These are phyloP conservation scores for Leptopilina syphax DNA, from an alignment of 2,888 invertebrate species.

Conservation along the genomic window DNA sequence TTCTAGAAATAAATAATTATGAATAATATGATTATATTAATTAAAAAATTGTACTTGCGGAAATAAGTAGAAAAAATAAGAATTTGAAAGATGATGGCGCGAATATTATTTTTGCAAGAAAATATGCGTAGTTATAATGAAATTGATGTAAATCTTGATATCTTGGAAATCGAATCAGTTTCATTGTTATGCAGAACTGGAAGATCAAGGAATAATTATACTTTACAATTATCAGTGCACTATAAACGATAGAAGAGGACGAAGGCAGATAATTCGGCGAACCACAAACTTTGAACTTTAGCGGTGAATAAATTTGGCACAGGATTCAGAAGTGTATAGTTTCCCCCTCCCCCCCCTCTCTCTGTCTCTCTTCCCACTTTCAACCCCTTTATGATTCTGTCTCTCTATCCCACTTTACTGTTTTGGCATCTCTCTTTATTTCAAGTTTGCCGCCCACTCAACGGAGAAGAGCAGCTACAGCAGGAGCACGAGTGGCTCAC, in stretches of 20 bases:
- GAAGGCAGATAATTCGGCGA: constrained; percentile 26
- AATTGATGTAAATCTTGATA: constrained; percentile 4
- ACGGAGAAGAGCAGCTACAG: constrained; percentile 37
- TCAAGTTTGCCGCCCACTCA: constrained; percentile 60
- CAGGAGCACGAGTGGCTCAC: constrained; percentile 49
- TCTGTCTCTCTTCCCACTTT: not conserved
- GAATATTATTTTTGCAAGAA: no score
- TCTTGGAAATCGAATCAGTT: constrained; percentile 15
- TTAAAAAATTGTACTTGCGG: no score
- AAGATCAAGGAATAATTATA: constrained; percentile 27
- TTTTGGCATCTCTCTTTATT: constrained; percentile 57
- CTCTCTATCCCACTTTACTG: not conserved
- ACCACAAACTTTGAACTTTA: constrained; percentile 42
- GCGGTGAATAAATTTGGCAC: constrained; percentile 63
- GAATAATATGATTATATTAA: no score
- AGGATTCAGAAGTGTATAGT: constrained; percentile 24
- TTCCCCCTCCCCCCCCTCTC: constrained; percentile 1
- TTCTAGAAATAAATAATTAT: no score
- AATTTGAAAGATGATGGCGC: no score
- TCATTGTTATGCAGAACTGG: constrained; percentile 19
- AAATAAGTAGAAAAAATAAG: no score
- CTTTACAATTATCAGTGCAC: constrained; percentile 40
- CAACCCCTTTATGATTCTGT: not conserved
- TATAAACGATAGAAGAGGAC: constrained; percentile 22
- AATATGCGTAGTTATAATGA: not conserved